A percentile compares a stretch with the other conserved stretches of the same genome.
Evolutionary conservation across 2,888 invertebrate species (phyloP).

Genomic region (Drosophila seclusa): DNA sequence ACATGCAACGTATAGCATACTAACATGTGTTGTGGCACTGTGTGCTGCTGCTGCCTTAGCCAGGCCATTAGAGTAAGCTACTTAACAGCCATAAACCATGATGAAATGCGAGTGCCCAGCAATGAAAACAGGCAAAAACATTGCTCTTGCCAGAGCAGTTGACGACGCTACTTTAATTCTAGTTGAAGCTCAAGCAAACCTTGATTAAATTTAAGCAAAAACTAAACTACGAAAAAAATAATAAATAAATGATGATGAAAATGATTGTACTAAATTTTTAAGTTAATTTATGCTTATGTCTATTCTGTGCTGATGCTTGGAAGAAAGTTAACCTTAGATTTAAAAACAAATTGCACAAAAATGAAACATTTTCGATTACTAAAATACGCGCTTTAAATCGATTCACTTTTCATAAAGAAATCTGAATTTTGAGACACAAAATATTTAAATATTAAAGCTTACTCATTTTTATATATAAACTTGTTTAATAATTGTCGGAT

Average conservation of each 20-base stretch:
- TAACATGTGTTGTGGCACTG: slow-evolving; percentile 28
- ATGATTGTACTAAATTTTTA: neutral
- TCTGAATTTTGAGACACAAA: neutral
- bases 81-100: slow-evolving; percentile 56
- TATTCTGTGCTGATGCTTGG: no score
- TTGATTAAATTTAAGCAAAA: neutral
- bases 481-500: neutral
- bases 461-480: neutral
- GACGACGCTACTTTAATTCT: neutral
- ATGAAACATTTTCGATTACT: no score
- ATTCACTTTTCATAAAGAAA: neutral
- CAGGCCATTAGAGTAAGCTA: slow-evolving; percentile 58
- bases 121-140: neutral
- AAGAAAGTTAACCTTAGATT: neutral
- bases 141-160: neutral
- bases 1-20: slow-evolving; percentile 8
- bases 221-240: neutral
- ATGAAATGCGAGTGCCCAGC: slow-evolving; percentile 28
- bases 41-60: slow-evolving; percentile 4
- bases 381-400: neutral
- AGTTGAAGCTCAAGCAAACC: neutral
- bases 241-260: neutral
- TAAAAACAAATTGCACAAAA: no score
- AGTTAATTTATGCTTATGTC: neutral
- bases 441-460: neutral